Evolutionary conservation across 35 echinoderm and acorn worm species (phyloP), one percentile per base, ranked within the genome.

Genomic region (Stichopus chloronotus): DNA sequence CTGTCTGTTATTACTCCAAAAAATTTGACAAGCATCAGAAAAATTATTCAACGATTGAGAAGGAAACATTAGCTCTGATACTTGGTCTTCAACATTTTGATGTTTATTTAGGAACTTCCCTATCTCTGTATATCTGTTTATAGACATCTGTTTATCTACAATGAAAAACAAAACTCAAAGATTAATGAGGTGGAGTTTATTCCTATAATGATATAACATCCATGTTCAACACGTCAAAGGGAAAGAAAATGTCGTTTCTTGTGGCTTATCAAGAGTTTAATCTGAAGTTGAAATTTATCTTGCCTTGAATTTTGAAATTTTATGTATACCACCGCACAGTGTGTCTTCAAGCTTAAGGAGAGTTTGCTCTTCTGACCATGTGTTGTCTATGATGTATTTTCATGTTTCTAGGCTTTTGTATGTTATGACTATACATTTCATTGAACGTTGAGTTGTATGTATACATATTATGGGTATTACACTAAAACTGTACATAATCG

Each of bases 1-100:
- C 95, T 16, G 23, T 94, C 52, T 63, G 95, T 78, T 96, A 94
- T 63, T 96, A 94, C 76, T 96, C 90, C 24, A 95, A 80, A 52
- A 95, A 95, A 87, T 87, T 92, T 56, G 52, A 87, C 58, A 92
- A 85, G 23, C 90, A 92, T 77, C 94, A 95, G 60, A 69, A 85
- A 61, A 82, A 76, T 5, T 95, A 95, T 71, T 86, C 90, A 12
- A 95, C 94, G 5, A 54, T 95, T 52, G 94, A 95, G 58, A 95
- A 95, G 65, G 94, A 92, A 43, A 43, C 30, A 43, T 3, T 43
- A 43, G 30, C 30, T 43, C 30, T 43, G 30, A 0, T 21, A 78
- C n/a, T 78, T 2, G 76, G 76, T 0, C 76, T 78, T 20, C 76
- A 78, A 6, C 74, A 78, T 19, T 78, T 78, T 20, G 74, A 78